These are phyloP conservation scores for Dendrophyllia cribrosa DNA, from an alignment of 64 coral and sea anemone species.

Conservation along the genomic window DNA sequence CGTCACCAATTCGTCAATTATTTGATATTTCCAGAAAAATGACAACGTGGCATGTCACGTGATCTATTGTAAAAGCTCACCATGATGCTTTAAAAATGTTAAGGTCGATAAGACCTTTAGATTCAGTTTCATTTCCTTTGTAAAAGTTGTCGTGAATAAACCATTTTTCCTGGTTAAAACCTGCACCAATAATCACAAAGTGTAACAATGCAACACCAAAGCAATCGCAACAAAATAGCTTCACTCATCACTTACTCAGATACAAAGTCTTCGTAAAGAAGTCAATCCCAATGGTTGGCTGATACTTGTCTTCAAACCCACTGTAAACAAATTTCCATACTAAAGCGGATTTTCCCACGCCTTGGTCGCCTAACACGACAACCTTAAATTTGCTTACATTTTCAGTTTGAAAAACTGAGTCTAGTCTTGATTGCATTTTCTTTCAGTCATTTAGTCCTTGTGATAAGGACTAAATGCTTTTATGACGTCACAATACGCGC, in stretches of 20 bases:
- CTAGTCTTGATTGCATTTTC: constrained; percentile 39
- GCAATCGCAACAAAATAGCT: background rate
- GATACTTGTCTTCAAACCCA: constrained; percentile 93
- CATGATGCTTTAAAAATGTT: no score
- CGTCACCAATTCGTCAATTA: no score
- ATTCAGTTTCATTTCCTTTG: no score
- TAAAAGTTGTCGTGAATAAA: no score
- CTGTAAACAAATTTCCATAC: constrained; percentile 87
- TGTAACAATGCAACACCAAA: background rate
- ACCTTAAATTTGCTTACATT: constrained; percentile 86
- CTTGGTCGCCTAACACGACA: constrained; percentile 92
- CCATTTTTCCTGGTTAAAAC: no score
- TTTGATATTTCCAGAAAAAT: no score
- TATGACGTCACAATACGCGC: constrained; percentile 23
- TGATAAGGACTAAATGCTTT: background rate
- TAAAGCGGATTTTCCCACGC: constrained; percentile 94
- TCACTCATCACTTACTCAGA: constrained; percentile 51
- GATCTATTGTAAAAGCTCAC: no score
- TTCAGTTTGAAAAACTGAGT: constrained; percentile 34
- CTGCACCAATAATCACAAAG: no score
- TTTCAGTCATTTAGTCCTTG: no score
- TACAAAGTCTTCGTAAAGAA: constrained; percentile 89
- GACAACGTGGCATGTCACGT: no score
- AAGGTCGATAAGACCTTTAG: no score
- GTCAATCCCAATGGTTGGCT: constrained; percentile 95